Base-by-base conservation (phyloP, 1,140 invertebrate genomes). In the Luehdorfia chinensis region DNA sequence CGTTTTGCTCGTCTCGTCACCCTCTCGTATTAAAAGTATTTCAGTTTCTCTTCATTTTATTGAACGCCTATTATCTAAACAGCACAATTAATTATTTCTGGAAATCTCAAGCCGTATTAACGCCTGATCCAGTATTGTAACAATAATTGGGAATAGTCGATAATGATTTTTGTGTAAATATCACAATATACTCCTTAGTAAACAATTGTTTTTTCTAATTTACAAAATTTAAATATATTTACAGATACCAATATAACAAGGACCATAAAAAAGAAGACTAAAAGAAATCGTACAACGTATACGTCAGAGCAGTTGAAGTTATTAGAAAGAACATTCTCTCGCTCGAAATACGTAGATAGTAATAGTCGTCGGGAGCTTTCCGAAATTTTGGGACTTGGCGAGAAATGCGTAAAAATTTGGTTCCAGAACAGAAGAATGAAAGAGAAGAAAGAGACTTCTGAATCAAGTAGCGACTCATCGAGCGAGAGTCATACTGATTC, bases 351-450 rank as follows among this genome's bases (percentile, higher is more conserved):
- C 28, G 4, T 31, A 11, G 28, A 13, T 12, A 31, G n/a, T 5
- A 9, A 31, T 9, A 8, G 11, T 12, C 28, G 28, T 2, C n/a
- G 28, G 2, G 11, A 9, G 11, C 9, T 31, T 1, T 9, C 28
- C n/a, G 2, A 13, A 11, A 9, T 31, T 11, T 11, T 31, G 9
- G 28, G 28, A 2, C n/a, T 31, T 12, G 28, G 11, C 4, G 28
- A 31, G 28, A 31, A 13, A 11, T 31, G 28, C 79, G 97, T 97
- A 60, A 98, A 98, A 88, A 97, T 97, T 66, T 98, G 96, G 96
- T 97, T 97, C 87, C 96, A 98, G 84, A 98, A 98, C 81, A 89
- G 97, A 23, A 90, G 97, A 59, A 98, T 98, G 97, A 98, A 98
- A 85, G 91, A 98, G 72, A 98, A 98, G 88, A 98, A 98, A 71